A percentile compares a stretch with the other conserved stretches of the same genome.
Evolutionary conservation across 2,797 vertebrate genomes (phyloP).

Genomic region (Gymnocypris eckloni): DNA sequence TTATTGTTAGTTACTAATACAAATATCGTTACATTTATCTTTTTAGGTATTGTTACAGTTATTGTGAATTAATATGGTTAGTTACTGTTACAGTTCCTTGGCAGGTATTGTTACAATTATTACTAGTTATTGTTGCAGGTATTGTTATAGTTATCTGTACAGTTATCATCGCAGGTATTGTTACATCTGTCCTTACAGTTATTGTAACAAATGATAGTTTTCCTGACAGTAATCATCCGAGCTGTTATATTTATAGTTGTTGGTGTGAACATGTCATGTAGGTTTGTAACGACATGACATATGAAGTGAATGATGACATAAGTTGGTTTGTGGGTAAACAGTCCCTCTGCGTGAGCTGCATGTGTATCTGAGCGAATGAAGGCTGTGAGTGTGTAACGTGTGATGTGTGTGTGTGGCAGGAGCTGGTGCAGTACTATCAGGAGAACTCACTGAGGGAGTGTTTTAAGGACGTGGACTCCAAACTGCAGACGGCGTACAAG

Average conservation of each 20-base stretch:
- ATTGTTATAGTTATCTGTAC: background rate
- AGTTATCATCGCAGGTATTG: background rate
- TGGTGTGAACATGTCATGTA: no score
- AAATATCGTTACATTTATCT: background rate
- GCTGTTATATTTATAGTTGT: background rate
- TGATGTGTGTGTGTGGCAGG: constrained; percentile 70
- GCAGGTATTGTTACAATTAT: background rate
- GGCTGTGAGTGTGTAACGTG: constrained; percentile 4
- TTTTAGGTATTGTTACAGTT: background rate
- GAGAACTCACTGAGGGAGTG: constrained; percentile 89
- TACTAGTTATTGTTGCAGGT: background rate
- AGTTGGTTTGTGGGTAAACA: background rate
- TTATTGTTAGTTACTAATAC: no score
- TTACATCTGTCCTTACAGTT: background rate
- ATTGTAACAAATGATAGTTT: no score
- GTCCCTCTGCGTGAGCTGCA: background rate
- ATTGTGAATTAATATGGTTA: no score
- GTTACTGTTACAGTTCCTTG: no score
- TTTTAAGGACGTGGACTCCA: constrained; percentile 89
- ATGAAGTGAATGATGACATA: background rate
- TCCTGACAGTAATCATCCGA: no score
- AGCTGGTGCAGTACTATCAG: constrained; percentile 90
- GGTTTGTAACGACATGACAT: background rate
- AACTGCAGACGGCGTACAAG: constrained; percentile 83
- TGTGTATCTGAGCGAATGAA: background rate